phyloP scores from a whole-genome alignment of 2,113 vertebrate genomes.

The Carassius auratus region DNA sequence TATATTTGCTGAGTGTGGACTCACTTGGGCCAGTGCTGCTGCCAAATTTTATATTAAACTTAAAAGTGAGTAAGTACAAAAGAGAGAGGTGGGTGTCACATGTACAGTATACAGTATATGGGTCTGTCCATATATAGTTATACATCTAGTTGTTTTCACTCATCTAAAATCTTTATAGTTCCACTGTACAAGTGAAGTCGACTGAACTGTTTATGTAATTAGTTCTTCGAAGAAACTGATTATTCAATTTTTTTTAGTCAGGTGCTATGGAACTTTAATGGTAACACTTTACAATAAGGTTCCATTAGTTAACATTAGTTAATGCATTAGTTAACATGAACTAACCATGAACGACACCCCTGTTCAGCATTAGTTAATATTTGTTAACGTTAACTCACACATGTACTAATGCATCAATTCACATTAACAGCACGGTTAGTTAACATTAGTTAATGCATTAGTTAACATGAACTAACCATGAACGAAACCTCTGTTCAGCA shows the following conservation, averaged over 20 bases:
- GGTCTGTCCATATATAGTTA: background rate
- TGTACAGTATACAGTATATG: background rate
- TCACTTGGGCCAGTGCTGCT: slow-evolving; percentile 4
- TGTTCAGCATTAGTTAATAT: too few species aligned
- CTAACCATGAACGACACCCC: too few species aligned
- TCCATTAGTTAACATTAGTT: too few species aligned
- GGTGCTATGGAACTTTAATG: background rate
- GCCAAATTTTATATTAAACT: background rate
- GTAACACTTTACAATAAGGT: too few species aligned
- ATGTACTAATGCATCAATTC: too few species aligned
- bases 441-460: too few species aligned
- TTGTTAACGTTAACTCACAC: too few species aligned
- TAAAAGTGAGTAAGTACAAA: background rate
- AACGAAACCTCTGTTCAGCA: too few species aligned
- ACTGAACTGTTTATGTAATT: slow-evolving; percentile 4
- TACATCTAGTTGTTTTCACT: background rate
- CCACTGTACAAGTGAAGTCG: background rate
- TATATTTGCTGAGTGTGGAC: slow-evolving; percentile 5
- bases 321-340: too few species aligned
- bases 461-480: too few species aligned
- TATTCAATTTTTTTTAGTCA: background rate
- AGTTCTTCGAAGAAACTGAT: background rate
- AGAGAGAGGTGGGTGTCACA: background rate
- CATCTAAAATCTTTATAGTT: background rate
- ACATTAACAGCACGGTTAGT: too few species aligned